A percentile compares a stretch with the other conserved stretches of the same genome.
These are phyloP conservation scores for Sorex maritimensis DNA, from an alignment of 2,797 vertebrate genomes.

Conservation along the genomic window DNA sequence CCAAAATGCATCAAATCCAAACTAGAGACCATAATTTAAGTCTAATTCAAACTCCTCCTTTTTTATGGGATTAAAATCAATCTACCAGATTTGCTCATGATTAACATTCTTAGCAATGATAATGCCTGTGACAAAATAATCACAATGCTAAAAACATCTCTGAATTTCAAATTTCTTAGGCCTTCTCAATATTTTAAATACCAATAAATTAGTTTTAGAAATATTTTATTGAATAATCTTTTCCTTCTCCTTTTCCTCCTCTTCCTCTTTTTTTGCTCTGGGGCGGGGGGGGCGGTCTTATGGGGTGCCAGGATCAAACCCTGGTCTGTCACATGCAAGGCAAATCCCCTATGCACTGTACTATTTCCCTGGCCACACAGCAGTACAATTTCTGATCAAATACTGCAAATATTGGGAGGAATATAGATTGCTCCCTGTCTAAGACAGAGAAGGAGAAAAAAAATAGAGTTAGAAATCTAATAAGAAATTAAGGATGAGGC, in stretches of 20 bases:
- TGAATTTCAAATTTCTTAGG: neutral
- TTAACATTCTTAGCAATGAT: neutral
- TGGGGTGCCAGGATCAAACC: too few relatives aligned
- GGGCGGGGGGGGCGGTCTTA: too few relatives aligned
- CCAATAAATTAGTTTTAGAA: slow-evolving; percentile 3
- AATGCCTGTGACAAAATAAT: neutral
- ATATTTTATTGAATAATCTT: neutral
- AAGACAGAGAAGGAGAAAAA: slow-evolving; percentile 51
- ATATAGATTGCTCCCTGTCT: slow-evolving; percentile 25
- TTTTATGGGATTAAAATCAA: slow-evolving; percentile 31
- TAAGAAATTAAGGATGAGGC: slow-evolving; percentile 58
- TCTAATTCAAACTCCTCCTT: neutral
- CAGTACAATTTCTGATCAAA: slow-evolving; percentile 64
- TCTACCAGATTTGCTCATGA: neutral
- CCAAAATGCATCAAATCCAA: slow-evolving; percentile 61
- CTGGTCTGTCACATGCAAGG: too few relatives aligned
- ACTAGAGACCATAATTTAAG: neutral
- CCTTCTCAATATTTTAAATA: slow-evolving; percentile 34
- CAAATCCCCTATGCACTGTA: too few relatives aligned
- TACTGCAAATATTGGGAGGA: slow-evolving; percentile 60
- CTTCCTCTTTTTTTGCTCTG: too few relatives aligned
- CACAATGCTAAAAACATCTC: neutral
- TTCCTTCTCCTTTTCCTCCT: too few relatives aligned
- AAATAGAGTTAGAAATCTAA: slow-evolving; percentile 71
- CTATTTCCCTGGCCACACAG: neutral